Base-by-base conservation (phyloP, 2,888 invertebrate genomes). In the Drosophila hamatofila region DNA sequence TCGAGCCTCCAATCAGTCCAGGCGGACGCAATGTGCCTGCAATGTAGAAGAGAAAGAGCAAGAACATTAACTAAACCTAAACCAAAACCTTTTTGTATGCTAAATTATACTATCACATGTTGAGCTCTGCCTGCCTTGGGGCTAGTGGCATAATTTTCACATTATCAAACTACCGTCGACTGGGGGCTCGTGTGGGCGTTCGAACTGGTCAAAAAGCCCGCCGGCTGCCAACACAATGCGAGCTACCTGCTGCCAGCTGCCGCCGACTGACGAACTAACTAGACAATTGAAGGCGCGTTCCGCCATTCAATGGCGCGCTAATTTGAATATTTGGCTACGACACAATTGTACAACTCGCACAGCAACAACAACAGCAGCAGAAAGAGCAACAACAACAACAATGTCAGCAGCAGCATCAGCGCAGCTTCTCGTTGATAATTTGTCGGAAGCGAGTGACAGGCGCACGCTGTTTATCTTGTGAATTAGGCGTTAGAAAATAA, bases 1-100 rank as follows among this genome's bases (percentile, higher is more conserved):
- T 98, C 93, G 98, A 98, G 78, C 98, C 98, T 64, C 98, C 98
- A 84, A 98, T 98, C 83, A 98, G 94, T 21, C 97, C 97, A 33
- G 97, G 97, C 72, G 97, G 97, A 90, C 97, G 95, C 67, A 97
- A 94, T 27, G 97, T 97, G 91, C 97, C 97, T 97, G 94, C 63
- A 94, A 95, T 88, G 48, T 2, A 54, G n/a, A 25, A 37, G 27
- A 49, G 62, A 94, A 64, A 23, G 14, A 39, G 57, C 51, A 57
- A 30, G 18, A 30, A 30, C 30, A 57, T 30, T 49, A 62, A 37
- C 25, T 11, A 3, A 46, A 35, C 14, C 64, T 25, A n/a, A n/a
- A n/a, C n/a, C 11, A 3, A 27, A 27, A 27, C 48, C 42, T 41
- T n/a, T 37, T 52, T 57, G 46, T 39, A 69, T 58, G 58, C 35